Evolutionary conservation across 2,888 invertebrate species (phyloP), one percentile per base, ranked within the genome.

Genomic region (Tiphia femorata): DNA sequence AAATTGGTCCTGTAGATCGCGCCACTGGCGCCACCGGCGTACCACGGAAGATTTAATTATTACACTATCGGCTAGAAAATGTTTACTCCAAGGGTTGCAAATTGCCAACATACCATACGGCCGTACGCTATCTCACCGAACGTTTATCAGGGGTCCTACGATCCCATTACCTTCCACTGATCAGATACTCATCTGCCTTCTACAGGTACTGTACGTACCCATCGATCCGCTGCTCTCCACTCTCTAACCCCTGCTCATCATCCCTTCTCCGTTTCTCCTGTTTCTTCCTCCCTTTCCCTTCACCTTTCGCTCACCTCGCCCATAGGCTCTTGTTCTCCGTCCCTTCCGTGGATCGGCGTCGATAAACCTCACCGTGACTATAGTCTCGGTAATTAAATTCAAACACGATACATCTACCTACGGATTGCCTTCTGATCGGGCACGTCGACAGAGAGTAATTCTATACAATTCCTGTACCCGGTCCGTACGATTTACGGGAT

Each of bases 101-200:
- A 33, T 33, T 33, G 33, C 14, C 2, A 14, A 14, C 12, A 33
- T 33, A 14, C 33, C 33, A 1, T 14, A 6, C 33, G 33, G 14
- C 7, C 6, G 44, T 50, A 20, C 27, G 19, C 42, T 57, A 58
- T 59, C 58, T 29, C 50, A 46, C 49, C 43, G 50, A 58, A 57
- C 58, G 47, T 41, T 59, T 58, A 59, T 50, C 58, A 30, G 25
- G 29, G 14, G 40, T 37, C 55, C 12, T 14, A n/a, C 33, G 33
- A 33, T 33, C 33, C 33, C 14, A 33, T 33, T 33, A 33, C 33
- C 33, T 14, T 4, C 33, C 43, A 27, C 57, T 59, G 59, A 59
- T 59, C 58, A 51, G 59, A 38, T 29, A 25, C 58, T 51, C 21
- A 19, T 30, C 23, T 14, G 16, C 47, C 20, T 38, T 57, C 30